phyloP scores from a whole-genome alignment of 2,888 invertebrate species.

The Rhopalosiphum nymphaeae region DNA sequence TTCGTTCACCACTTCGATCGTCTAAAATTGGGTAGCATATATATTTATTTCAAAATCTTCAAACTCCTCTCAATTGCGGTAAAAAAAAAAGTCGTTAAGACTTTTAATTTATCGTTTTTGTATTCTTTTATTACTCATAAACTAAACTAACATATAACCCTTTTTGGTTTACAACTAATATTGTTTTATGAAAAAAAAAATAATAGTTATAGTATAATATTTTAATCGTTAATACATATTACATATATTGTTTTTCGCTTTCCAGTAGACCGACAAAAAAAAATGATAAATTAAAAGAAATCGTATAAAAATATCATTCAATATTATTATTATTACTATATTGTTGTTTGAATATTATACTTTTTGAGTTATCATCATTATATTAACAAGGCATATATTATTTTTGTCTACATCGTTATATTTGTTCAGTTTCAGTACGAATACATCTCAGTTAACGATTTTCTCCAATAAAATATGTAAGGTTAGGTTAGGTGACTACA shows the following conservation, averaged over 20 bases:
- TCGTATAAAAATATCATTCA: background rate
- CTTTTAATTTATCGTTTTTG: conserved; percentile 40
- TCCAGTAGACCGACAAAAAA: background rate
- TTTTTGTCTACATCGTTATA: background rate
- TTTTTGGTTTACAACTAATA: conserved; percentile 1
- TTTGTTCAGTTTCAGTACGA: background rate
- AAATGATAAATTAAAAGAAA: conserved; percentile 2
- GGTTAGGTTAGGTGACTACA: background rate
- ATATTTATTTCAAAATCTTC: background rate
- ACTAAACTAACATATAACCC: conserved; percentile 3
- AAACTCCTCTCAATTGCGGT: background rate
- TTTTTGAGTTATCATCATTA: background rate
- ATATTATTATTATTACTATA: background rate
- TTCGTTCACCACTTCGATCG: conserved; percentile 13
- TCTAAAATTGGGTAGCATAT: background rate
- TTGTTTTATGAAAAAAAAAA: conserved; percentile 1
- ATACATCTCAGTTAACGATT: background rate
- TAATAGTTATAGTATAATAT: background rate
- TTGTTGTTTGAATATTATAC: background rate
- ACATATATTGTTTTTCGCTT: conserved; percentile 23
- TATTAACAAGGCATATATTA: background rate
- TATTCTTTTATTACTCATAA: conserved; percentile 58
- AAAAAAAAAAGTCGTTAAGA: conserved; percentile 14
- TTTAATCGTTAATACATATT: background rate
- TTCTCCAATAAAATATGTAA: background rate